These are phyloP conservation scores for Andrena chrysosceles DNA, from an alignment of 2,888 invertebrate species.

Conservation along the genomic window DNA sequence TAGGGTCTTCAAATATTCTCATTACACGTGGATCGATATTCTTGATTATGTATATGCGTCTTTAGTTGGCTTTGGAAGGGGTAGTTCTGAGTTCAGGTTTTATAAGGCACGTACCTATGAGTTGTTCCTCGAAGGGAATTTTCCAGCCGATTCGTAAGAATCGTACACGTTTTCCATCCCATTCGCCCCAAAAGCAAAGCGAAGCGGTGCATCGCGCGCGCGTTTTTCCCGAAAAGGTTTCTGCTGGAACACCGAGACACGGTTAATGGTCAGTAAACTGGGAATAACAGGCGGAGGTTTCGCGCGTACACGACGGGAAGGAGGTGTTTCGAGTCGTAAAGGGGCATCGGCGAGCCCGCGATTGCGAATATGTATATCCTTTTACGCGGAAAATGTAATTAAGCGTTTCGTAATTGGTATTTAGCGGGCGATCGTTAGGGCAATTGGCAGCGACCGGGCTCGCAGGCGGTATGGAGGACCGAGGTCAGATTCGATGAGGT, in stretches of 20 bases:
- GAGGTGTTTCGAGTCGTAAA: slow-evolving; percentile 38
- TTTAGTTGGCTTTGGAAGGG: too few relatives aligned
- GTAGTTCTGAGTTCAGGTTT: too few relatives aligned
- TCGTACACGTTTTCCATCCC: background rate
- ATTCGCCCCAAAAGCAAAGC: background rate
- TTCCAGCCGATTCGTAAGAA: background rate
- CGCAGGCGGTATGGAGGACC: slow-evolving; percentile 48
- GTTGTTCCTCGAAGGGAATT: background rate
- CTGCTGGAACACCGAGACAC: background rate
- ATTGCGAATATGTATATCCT: slow-evolving; percentile 60
- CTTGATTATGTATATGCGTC: too few relatives aligned
- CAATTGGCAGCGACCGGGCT: slow-evolving; percentile 47
- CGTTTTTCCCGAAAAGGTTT: background rate
- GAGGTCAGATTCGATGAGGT: slow-evolving; percentile 61
- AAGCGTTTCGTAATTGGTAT: slow-evolving; percentile 71
- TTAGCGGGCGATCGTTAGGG: slow-evolving; percentile 66
- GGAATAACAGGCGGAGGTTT: background rate
- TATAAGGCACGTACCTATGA: too few relatives aligned
- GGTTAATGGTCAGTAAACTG: slow-evolving; percentile 12
- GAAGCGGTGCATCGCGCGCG: background rate
- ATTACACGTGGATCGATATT: slow-evolving; percentile 41
- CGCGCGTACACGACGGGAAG: background rate
- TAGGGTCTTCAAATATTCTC: slow-evolving; percentile 50
- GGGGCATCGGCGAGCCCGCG: slow-evolving; percentile 24
- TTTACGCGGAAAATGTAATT: slow-evolving; percentile 68